Percentiles rank a stretch among this genome's conserved stretches.
These are phyloP conservation scores for Coregonus ussuriensis DNA, from an alignment of 2,797 vertebrate species.

Conservation along the genomic window DNA sequence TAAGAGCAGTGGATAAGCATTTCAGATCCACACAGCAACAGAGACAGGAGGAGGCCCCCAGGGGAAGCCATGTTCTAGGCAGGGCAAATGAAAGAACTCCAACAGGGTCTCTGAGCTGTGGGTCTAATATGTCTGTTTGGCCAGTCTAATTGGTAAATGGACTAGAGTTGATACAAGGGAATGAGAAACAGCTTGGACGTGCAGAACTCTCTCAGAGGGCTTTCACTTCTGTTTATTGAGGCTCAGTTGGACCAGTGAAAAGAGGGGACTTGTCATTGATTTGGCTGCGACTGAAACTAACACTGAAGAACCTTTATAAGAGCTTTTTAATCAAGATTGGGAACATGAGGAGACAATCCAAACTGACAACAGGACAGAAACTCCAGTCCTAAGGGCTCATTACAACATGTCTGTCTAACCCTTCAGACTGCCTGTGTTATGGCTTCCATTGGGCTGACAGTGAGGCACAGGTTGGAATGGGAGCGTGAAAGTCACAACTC, in stretches of 20 bases:
- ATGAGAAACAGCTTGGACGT: conserved; percentile 67
- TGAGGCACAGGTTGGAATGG: conserved; percentile 25
- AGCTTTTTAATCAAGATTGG: conserved; percentile 38
- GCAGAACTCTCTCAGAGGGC: conserved; percentile 43
- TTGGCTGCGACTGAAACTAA: conserved; percentile 56
- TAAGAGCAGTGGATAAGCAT: conserved; percentile 8
- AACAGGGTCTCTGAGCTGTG: conserved; percentile 41
- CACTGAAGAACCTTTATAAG: conserved; percentile 33
- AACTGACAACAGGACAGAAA: conserved; percentile 29
- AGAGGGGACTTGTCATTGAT: conserved; percentile 33
- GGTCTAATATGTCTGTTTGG: conserved; percentile 63
- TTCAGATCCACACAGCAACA: conserved; percentile 17
- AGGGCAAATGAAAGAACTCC: conserved; percentile 43
- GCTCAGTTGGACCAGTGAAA: conserved; percentile 53
- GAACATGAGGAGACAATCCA: conserved; percentile 32
- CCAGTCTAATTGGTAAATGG: conserved; percentile 71
- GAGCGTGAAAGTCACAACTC: conserved; percentile 30
- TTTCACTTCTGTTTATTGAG: conserved; percentile 66
- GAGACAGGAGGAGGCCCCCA: not conserved
- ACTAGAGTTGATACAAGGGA: conserved; percentile 65
- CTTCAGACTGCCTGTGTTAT: conserved; percentile 19
- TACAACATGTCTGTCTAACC: conserved; percentile 19
- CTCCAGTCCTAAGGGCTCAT: conserved; percentile 29
- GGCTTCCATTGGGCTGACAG: conserved; percentile 4
- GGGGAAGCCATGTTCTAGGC: conserved; percentile 36